Percentiles rank a stretch among this genome's conserved stretches.
Conservation (phyloP, 2,888 invertebrate genomes). For the Lepeophtheirus nordmannii region DNA sequence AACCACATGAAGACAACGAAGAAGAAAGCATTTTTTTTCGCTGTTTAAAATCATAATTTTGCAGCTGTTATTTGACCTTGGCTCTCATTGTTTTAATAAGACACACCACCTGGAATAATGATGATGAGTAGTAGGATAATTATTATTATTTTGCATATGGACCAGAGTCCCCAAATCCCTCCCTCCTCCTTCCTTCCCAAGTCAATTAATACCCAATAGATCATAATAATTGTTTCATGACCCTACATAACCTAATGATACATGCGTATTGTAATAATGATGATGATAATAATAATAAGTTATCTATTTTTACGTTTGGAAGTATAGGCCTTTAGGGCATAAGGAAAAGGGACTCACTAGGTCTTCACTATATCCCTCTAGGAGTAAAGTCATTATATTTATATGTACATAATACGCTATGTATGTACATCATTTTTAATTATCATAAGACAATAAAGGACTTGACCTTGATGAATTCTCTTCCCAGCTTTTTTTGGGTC, state of each 20-base stretch:
- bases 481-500: neutral
- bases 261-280: too few relatives aligned
- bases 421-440: neutral
- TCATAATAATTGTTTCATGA: neutral
- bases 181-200: neutral
- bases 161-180: neutral
- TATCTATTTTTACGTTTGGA: too few relatives aligned
- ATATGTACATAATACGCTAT: too few relatives aligned
- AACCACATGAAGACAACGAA: too few relatives aligned
- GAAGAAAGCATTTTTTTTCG: too few relatives aligned
- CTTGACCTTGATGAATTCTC: neutral
- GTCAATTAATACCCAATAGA: neutral
- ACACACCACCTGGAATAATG: neutral
- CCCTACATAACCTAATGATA: neutral
- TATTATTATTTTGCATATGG: neutral
- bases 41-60: neutral
- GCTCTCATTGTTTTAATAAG: neutral
- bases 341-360: too few relatives aligned
- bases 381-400: too few relatives aligned
- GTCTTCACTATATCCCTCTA: too few relatives aligned
- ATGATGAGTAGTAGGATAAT: neutral
- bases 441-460: neutral
- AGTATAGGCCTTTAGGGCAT: too few relatives aligned
- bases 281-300: too few relatives aligned
- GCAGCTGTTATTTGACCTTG: constrained; percentile 3